Evolutionary conservation across 1,140 invertebrate species (phyloP).

Genomic region (Pinna nobilis): DNA sequence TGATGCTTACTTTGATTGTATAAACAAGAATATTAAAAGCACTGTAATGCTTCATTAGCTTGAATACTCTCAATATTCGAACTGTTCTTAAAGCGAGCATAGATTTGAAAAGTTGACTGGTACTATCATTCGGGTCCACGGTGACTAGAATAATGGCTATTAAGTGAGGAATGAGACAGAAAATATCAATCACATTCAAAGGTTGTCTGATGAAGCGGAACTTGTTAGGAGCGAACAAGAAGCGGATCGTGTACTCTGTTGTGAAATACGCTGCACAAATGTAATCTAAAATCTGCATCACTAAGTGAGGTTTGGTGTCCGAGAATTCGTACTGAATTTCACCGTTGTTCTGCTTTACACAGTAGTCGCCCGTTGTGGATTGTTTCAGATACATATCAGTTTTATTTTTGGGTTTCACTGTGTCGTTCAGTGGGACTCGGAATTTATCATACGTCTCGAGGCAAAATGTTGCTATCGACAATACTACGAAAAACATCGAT

Average conservation of each 20-base stretch:
- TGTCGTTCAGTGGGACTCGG: constrained; percentile 48
- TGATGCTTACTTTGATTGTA: constrained; percentile 72
- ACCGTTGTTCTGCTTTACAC: constrained; percentile 38
- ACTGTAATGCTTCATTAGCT: constrained; percentile 74
- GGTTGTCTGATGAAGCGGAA: constrained; percentile 58
- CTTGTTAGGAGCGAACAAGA: constrained; percentile 66
- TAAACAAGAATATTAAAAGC: constrained; percentile 74
- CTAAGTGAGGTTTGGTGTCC: constrained; percentile 60
- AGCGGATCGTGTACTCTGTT: constrained; percentile 59
- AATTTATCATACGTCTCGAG: constrained; percentile 70
- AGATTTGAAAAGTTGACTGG: constrained; percentile 58
- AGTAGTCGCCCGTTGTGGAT: constrained; percentile 53
- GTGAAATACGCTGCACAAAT: constrained; percentile 68
- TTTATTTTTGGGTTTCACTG: constrained; percentile 40
- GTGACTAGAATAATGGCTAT: constrained; percentile 65
- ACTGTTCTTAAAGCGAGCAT: constrained; percentile 66
- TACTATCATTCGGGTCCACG: constrained; percentile 53
- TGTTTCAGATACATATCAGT: constrained; percentile 25
- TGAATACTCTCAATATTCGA: constrained; percentile 70
- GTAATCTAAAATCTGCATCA: constrained; percentile 68
- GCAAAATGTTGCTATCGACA: constrained; percentile 71
- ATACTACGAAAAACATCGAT: constrained; percentile 70
- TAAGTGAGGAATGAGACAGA: constrained; percentile 70
- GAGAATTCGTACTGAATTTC: constrained; percentile 38
- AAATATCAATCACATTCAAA: constrained; percentile 70